Conservation (phyloP, 2,113 vertebrate species). For the Oceanodroma tethys region DNA sequence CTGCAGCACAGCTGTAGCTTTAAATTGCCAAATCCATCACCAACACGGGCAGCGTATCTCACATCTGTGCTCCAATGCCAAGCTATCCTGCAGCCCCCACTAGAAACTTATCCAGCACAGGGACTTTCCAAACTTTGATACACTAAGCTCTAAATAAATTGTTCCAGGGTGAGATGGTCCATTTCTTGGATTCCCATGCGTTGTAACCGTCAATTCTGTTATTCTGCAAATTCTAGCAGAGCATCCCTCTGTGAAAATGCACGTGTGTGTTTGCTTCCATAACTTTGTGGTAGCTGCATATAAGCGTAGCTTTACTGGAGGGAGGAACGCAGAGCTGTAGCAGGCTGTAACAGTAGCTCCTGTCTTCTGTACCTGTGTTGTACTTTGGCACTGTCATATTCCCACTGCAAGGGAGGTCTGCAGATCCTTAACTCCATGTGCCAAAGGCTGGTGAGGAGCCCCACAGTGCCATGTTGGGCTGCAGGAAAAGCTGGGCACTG, state of each 20-base stretch:
- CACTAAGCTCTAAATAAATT: background rate
- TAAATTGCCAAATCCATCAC: background rate
- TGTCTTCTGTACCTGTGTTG: background rate
- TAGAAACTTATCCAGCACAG: background rate
- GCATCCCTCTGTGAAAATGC: background rate
- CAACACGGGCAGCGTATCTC: background rate
- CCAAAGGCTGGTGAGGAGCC: background rate
- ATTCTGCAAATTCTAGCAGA: background rate
- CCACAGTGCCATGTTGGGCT: background rate
- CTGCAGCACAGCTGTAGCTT: background rate
- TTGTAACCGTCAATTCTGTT: background rate
- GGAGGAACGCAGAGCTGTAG: background rate
- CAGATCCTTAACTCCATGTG: background rate
- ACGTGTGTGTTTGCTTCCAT: background rate
- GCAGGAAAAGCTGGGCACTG: background rate
- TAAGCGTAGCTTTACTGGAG: background rate
- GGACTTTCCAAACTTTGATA: background rate
- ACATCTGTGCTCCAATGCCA: background rate
- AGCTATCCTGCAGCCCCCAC: background rate
- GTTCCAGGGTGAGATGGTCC: background rate
- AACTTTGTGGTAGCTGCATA: background rate
- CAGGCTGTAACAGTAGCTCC: fast-evolving
- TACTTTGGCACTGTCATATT: background rate
- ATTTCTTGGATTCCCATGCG: background rate
- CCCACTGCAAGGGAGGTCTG: background rate